Conservation (phyloP, 2,888 invertebrate genomes). For the Melipona beecheii region DNA sequence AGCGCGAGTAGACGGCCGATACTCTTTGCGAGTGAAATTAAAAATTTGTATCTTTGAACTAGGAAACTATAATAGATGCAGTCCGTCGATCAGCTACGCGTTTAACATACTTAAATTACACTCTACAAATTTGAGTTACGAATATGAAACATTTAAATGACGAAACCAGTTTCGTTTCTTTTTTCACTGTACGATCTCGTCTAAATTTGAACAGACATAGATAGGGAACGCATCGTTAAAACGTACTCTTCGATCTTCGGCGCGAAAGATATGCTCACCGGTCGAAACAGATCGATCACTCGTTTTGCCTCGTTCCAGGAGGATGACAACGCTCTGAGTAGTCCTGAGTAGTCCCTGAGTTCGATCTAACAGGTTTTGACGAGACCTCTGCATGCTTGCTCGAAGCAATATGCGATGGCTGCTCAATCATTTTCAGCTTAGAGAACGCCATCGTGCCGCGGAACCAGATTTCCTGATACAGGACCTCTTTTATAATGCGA, state of each 20-base stretch:
- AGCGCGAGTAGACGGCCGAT: too few relatives aligned
- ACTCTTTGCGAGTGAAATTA: too few relatives aligned
- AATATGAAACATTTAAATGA: not conserved
- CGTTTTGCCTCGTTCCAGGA: constrained; percentile 56
- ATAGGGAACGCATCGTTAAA: constrained; percentile 36
- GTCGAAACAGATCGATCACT: constrained; percentile 70
- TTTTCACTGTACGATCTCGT: not conserved
- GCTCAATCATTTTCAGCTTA: constrained; percentile 80
- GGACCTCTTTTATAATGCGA: constrained; percentile 52
- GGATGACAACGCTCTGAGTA: constrained; percentile 57
- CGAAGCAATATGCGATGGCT: constrained; percentile 73
- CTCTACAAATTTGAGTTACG: too few relatives aligned
- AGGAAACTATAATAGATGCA: too few relatives aligned
- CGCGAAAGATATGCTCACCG: constrained; percentile 50
- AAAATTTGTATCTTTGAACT: too few relatives aligned
- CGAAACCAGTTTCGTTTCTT: not conserved
- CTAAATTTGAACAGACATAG: not conserved
- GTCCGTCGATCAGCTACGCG: too few relatives aligned
- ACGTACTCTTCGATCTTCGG: constrained; percentile 30
- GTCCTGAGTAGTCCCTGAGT: constrained; percentile 44
- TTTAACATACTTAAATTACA: too few relatives aligned
- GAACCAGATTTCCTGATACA: constrained; percentile 76
- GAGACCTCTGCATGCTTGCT: constrained; percentile 39
- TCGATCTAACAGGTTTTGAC: constrained; percentile 65
- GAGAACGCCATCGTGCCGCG: constrained; percentile 56